phyloP scores from a whole-genome alignment of 2,888 invertebrate species.

The Eupsilia transversa region DNA sequence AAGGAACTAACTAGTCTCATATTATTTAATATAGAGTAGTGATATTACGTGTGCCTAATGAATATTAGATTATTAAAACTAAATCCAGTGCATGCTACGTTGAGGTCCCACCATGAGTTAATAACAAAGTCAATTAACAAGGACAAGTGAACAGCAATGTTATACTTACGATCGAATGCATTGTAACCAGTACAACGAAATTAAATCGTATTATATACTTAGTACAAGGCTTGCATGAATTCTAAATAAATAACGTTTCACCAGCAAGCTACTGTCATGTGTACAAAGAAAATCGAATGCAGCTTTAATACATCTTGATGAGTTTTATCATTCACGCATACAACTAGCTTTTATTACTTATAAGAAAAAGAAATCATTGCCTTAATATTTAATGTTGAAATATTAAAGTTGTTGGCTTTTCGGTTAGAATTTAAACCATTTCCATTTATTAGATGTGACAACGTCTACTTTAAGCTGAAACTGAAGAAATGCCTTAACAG shows the following conservation, averaged over 20 bases:
- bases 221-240: slow-evolving; percentile 55
- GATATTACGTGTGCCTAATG: slow-evolving; percentile 89
- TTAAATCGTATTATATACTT: slow-evolving; percentile 45
- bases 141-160: slow-evolving; percentile 34
- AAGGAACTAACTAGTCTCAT: slow-evolving; percentile 90
- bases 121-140: slow-evolving; percentile 63
- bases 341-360: slow-evolving; percentile 60
- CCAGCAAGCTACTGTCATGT: slow-evolving; percentile 38
- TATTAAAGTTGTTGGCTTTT: slow-evolving; percentile 56
- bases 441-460: slow-evolving; percentile 36
- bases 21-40: slow-evolving; percentile 87
- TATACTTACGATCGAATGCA: slow-evolving; percentile 53
- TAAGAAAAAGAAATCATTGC: slow-evolving; percentile 64
- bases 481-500: slow-evolving; percentile 77
- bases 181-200: slow-evolving; percentile 70
- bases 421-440: slow-evolving; percentile 50
- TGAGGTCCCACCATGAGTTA: slow-evolving; percentile 54
- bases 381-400: slow-evolving; percentile 64
- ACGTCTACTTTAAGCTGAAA: slow-evolving; percentile 22
- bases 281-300: slow-evolving; percentile 58
- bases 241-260: slow-evolving; percentile 37
- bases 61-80: slow-evolving; percentile 74
- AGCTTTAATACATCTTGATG: slow-evolving; percentile 54
- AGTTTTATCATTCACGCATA: slow-evolving; percentile 65
- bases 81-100: slow-evolving; percentile 67